phyloP scores from a whole-genome alignment of 2,888 invertebrate genomes.

The Acleris emargana region DNA sequence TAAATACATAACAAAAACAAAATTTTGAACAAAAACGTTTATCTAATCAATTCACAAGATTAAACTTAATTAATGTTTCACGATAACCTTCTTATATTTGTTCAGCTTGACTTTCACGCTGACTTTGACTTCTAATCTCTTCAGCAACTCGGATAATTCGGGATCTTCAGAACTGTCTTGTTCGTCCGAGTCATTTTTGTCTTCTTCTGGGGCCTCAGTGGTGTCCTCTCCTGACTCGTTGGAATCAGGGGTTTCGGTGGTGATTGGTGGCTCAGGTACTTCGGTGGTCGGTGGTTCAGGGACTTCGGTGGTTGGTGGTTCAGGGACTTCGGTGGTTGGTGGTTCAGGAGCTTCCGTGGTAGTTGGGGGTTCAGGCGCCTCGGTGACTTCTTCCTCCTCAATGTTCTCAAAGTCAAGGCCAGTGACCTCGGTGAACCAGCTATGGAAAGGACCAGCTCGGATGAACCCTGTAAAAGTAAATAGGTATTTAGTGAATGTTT shows the following conservation, averaged over 20 bases:
- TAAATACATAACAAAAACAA: background rate
- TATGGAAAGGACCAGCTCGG: constrained; percentile 68
- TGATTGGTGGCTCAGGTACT: constrained; percentile 33
- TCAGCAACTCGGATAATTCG: constrained; percentile 60
- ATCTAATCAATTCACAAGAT: constrained; percentile 18
- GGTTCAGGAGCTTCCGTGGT: constrained; percentile 30
- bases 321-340: constrained; percentile 35
- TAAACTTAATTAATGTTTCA: constrained; percentile 39
- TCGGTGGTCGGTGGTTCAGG: constrained; percentile 35
- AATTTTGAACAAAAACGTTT: constrained; percentile 1
- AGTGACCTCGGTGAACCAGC: constrained; percentile 62
- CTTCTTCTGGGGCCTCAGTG: constrained; percentile 43
- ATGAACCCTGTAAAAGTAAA: constrained; percentile 59
- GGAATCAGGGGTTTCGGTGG: constrained; percentile 19
- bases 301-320: constrained; percentile 30
- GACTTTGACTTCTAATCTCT: constrained; percentile 68
- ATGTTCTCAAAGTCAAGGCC: constrained; percentile 69
- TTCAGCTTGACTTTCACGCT: constrained; percentile 69
- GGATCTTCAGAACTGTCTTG: constrained; percentile 41
- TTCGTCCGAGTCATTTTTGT: constrained; percentile 45
- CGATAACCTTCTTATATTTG: constrained; percentile 51
- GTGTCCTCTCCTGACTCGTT: constrained; percentile 17
- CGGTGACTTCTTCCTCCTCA: constrained; percentile 47
- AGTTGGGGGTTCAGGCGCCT: constrained; percentile 37
- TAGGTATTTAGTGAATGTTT: background rate